These are phyloP conservation scores for Leptothorax acervorum DNA, from an alignment of 2,888 invertebrate genomes.

Conservation along the genomic window DNA sequence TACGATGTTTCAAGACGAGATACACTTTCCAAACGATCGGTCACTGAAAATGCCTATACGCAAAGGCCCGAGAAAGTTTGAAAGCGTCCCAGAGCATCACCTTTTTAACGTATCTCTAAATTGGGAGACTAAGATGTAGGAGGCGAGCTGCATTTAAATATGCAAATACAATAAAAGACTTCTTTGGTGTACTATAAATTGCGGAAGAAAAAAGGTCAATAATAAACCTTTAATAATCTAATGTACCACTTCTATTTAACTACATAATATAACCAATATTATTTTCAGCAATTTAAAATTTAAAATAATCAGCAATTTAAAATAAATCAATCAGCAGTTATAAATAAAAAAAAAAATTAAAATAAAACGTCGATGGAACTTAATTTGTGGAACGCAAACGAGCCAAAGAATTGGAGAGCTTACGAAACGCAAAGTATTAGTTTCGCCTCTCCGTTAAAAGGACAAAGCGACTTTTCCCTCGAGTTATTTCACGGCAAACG, in stretches of 20 bases:
- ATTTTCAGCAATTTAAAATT: background rate
- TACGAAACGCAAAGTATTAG: background rate
- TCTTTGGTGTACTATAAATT: background rate
- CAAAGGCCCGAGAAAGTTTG: conserved; percentile 56
- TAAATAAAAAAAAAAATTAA: background rate
- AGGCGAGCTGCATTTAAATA: conserved; percentile 9
- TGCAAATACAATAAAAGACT: background rate
- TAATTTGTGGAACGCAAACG: background rate
- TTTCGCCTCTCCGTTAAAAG: background rate
- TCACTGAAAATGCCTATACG: conserved; percentile 19
- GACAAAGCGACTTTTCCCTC: conserved; percentile 13
- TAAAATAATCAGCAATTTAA: background rate
- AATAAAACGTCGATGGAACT: background rate
- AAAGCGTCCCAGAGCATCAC: conserved; percentile 29
- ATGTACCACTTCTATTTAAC: background rate
- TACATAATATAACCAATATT: background rate
- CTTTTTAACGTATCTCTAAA: conserved; percentile 3
- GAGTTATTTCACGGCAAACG: background rate
- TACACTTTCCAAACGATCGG: conserved; percentile 32
- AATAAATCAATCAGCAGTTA: background rate
- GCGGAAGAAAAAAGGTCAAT: background rate
- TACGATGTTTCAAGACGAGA: background rate
- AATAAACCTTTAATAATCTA: background rate
- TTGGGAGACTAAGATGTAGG: background rate
- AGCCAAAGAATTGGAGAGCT: background rate